Evolutionary conservation across 2,113 vertebrate genomes (phyloP).

Genomic region (Otocyon megalotis): DNA sequence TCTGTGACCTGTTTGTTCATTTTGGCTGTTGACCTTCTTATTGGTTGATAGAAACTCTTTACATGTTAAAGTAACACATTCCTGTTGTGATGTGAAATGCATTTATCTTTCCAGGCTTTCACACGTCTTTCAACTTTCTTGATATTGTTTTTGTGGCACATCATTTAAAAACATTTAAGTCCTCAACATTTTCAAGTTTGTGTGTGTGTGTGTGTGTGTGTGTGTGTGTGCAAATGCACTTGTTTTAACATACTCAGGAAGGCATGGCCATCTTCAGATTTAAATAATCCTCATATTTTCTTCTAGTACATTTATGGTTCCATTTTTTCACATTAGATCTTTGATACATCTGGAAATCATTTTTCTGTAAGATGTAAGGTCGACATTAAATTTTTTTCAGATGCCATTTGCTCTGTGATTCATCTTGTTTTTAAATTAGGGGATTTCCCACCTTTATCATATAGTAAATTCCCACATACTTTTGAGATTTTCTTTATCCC

Average conservation of each 20-base stretch:
- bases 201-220: neutral
- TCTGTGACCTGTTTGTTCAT: neutral
- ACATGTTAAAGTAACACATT: neutral
- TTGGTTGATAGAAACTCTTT: neutral
- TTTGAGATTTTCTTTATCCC: no score
- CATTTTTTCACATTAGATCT: neutral
- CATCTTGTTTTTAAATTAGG: no score
- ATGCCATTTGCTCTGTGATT: neutral
- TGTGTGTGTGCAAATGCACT: neutral
- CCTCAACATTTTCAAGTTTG: neutral
- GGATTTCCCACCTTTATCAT: no score
- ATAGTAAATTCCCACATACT: neutral
- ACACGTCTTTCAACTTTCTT: neutral
- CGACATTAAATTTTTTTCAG: neutral
- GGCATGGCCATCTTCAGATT: neutral
- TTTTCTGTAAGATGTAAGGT: neutral
- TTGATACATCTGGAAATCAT: neutral
- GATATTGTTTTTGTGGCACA: neutral
- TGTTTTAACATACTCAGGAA: neutral
- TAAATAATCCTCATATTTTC: neutral
- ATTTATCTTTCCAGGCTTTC: neutral
- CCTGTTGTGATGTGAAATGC: neutral
- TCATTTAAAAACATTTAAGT: neutral
- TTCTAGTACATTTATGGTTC: neutral
- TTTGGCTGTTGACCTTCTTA: neutral